phyloP scores from a whole-genome alignment of 2,113 vertebrate species.

The Gracilinanus agilis region DNA sequence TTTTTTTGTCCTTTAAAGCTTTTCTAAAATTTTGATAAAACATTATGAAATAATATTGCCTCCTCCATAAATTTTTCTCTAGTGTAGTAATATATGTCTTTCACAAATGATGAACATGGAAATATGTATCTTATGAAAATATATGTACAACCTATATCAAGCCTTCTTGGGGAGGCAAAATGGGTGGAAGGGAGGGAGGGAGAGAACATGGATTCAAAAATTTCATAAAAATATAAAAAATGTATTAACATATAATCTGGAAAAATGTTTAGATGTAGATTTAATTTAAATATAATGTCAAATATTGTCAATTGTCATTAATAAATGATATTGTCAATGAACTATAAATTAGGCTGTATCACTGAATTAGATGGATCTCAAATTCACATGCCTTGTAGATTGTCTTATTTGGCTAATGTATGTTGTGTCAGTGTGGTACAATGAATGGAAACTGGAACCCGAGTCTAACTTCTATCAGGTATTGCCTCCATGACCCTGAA shows the following conservation, averaged over 20 bases:
- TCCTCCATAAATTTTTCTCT: no score
- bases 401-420: not conserved
- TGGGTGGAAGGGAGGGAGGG: no score
- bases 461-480: not conserved
- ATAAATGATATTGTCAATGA: not conserved
- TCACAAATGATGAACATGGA: no score
- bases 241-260: no score
- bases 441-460: not conserved
- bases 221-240: no score
- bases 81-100: no score
- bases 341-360: not conserved
- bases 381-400: not conserved
- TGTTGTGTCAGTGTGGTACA: not conserved
- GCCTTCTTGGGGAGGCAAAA: no score
- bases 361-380: not conserved
- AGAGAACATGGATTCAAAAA: no score
- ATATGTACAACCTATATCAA: no score
- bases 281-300: no score
- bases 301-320: not conserved
- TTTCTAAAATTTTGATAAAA: not conserved
- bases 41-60: not conserved
- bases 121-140: no score
- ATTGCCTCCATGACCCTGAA: not conserved
- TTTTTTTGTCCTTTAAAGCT: not conserved
- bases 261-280: no score